These are phyloP conservation scores for Hecatera dysodea DNA, from an alignment of 2,888 invertebrate species.

Conservation along the genomic window DNA sequence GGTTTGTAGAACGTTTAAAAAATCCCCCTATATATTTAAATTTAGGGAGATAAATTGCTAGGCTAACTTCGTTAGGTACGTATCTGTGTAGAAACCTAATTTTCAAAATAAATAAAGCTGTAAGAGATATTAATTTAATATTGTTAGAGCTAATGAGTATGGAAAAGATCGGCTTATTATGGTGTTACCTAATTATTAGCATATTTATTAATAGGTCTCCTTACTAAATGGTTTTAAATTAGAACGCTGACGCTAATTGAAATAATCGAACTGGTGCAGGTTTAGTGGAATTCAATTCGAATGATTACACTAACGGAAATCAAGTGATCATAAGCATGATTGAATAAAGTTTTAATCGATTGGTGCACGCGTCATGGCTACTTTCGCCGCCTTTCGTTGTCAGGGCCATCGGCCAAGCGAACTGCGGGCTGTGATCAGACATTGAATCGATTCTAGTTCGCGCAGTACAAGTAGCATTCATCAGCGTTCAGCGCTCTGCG, in stretches of 20 bases:
- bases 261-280: neutral
- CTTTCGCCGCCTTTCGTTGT: constrained; percentile 88
- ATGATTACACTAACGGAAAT: constrained; percentile 53
- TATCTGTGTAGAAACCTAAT: neutral
- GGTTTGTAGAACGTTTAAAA: neutral
- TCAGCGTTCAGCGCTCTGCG: constrained; percentile 68
- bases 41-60: too few relatives aligned
- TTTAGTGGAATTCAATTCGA: constrained; percentile 40
- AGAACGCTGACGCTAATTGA: constrained; percentile 16
- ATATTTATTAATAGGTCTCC: constrained; percentile 15
- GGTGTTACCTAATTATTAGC: constrained; percentile 9
- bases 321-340: constrained; percentile 63
- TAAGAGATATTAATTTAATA: too few relatives aligned
- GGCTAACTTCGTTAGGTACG: neutral
- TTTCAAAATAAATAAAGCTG: too few relatives aligned
- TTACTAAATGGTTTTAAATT: constrained; percentile 13
- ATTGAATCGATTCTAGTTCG: constrained; percentile 73
- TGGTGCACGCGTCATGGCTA: constrained; percentile 79
- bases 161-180: neutral
- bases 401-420: constrained; percentile 75
- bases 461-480: constrained; percentile 74
- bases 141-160: neutral
- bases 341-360: constrained; percentile 74
- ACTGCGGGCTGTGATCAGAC: constrained; percentile 71
- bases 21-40: neutral